Evolutionary conservation across 2,888 invertebrate genomes (phyloP).

Genomic region (Apodemia mormo): DNA sequence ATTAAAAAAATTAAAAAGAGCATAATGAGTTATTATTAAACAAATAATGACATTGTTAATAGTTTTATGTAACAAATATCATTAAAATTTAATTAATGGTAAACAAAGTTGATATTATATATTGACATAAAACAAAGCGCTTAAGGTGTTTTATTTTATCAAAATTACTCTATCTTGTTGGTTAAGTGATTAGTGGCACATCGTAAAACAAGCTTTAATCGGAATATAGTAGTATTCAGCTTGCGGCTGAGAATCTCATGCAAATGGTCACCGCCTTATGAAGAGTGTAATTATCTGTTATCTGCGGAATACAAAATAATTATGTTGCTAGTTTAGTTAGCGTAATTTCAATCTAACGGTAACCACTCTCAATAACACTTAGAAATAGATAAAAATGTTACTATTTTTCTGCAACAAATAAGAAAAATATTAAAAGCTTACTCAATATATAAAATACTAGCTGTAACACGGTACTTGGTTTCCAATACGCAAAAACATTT

Average conservation of each 20-base stretch:
- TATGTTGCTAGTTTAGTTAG: not conserved
- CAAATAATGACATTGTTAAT: too few relatives aligned
- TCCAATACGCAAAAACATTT: too few relatives aligned
- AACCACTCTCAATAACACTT: too few relatives aligned
- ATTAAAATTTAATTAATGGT: too few relatives aligned
- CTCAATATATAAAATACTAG: too few relatives aligned
- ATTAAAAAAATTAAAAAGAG: too few relatives aligned
- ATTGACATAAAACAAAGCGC: not conserved
- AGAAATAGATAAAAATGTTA: too few relatives aligned
- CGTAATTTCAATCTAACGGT: slow-evolving; percentile 1
- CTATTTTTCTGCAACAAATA: too few relatives aligned
- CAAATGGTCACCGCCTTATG: slow-evolving; percentile 5
- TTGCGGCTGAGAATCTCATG: not conserved
- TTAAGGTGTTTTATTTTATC: not conserved
- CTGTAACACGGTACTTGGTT: too few relatives aligned
- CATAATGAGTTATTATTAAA: too few relatives aligned
- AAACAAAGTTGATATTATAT: not conserved
- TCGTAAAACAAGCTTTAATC: not conserved
- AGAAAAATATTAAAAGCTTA: too few relatives aligned
- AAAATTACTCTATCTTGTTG: not conserved
- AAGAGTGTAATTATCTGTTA: slow-evolving; percentile 6
- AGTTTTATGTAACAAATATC: too few relatives aligned
- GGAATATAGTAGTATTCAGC: slow-evolving; percentile 1
- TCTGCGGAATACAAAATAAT: slow-evolving; percentile 6
- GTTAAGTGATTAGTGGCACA: not conserved